Evolutionary conservation across 2,888 invertebrate species (phyloP).

Genomic region (Eupeodes luniger): DNA sequence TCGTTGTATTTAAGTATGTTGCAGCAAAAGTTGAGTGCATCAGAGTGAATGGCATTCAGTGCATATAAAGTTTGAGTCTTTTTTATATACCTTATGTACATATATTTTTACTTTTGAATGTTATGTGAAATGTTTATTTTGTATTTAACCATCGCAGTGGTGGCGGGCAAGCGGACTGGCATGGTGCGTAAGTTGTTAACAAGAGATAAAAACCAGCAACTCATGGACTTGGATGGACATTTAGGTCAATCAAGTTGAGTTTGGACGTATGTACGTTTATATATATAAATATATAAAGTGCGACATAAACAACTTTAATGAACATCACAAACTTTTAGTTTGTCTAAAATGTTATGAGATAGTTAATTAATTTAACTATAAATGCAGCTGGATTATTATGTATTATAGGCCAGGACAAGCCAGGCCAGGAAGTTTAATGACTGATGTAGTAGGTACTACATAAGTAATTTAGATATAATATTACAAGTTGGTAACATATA

Average conservation of each 20-base stretch:
- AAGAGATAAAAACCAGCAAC: conserved; percentile 28
- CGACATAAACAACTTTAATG: conserved; percentile 63
- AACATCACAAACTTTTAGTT: conserved; percentile 54
- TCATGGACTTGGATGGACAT: conserved; percentile 64
- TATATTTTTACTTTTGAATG: neutral
- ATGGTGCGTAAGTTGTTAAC: neutral
- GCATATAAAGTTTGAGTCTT: neutral
- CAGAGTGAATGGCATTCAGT: conserved; percentile 47
- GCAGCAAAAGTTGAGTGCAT: conserved; percentile 38
- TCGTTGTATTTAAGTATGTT: neutral
- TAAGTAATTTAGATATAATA: conserved; percentile 37
- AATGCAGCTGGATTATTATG: conserved; percentile 44
- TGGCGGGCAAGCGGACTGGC: neutral
- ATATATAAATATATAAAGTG: conserved; percentile 14
- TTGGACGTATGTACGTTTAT: conserved; percentile 21
- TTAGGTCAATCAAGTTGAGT: conserved; percentile 69
- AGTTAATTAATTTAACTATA: conserved; percentile 72
- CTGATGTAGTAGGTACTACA: conserved; percentile 3
- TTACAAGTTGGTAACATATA: conserved; percentile 32
- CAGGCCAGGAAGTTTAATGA: conserved; percentile 59
- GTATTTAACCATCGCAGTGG: conserved; percentile 11
- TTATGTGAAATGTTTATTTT: neutral
- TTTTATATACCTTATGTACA: neutral
- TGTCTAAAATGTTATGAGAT: conserved; percentile 56
- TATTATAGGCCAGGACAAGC: conserved; percentile 13